phyloP scores from a whole-genome alignment of 1,140 invertebrate species.

The Hormaphis cornu region DNA sequence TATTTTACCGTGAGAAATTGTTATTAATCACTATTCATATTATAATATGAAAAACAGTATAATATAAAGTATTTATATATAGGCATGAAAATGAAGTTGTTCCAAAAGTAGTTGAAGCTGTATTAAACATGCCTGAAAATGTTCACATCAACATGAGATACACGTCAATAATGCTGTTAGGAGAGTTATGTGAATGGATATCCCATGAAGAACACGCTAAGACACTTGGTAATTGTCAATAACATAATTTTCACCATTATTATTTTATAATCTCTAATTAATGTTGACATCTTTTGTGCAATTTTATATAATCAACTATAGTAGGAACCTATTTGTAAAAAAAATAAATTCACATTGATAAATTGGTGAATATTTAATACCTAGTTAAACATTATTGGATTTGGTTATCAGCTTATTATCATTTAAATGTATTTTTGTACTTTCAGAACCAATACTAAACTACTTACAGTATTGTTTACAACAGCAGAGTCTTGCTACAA shows the following conservation, averaged over 20 bases:
- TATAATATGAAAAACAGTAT: neutral
- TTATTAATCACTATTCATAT: neutral
- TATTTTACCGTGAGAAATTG: constrained; percentile 76
- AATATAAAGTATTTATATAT: constrained; percentile 26
- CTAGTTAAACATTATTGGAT: too few relatives aligned
- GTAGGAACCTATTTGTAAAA: too few relatives aligned
- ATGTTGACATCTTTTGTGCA: too few relatives aligned
- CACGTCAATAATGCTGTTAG: constrained; percentile 80
- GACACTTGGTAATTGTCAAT: constrained; percentile 52
- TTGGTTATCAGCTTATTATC: too few relatives aligned
- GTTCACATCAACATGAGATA: constrained; percentile 80
- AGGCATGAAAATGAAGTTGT: constrained; percentile 87
- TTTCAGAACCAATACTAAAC: constrained; percentile 64
- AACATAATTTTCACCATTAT: neutral
- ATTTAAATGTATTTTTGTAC: constrained; percentile 23
- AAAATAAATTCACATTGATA: too few relatives aligned
- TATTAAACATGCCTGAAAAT: constrained; percentile 71
- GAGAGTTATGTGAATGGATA: constrained; percentile 92
- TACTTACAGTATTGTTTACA: constrained; percentile 65
- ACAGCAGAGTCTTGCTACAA: constrained; percentile 60
- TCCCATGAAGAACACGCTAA: constrained; percentile 63
- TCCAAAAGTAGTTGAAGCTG: constrained; percentile 84
- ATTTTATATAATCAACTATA: too few relatives aligned
- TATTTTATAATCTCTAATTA: too few relatives aligned
- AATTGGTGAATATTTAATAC: too few relatives aligned